A percentile compares a stretch with the other conserved stretches of the same genome.
Evolutionary conservation across 2,113 vertebrate species (phyloP).

Genomic region (Alaudala cheleensis): DNA sequence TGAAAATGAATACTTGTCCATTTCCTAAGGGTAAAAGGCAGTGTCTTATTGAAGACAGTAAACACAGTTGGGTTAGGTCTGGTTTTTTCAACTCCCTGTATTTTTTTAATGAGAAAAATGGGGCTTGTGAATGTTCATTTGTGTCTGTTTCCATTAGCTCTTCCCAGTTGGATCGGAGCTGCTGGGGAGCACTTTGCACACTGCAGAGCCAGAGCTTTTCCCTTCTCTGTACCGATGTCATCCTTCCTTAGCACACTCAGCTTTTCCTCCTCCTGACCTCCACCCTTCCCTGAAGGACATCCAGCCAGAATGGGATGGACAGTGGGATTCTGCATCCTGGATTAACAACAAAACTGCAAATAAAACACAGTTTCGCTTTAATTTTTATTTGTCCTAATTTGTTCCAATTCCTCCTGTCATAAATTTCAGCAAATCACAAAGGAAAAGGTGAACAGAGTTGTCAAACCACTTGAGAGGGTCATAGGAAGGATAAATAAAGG

Average conservation of each 20-base stretch:
- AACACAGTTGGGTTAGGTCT: neutral
- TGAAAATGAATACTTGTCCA: constrained; percentile 80
- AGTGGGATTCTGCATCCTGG: neutral
- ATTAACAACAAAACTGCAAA: neutral
- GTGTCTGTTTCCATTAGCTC: constrained; percentile 44
- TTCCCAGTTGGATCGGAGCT: neutral
- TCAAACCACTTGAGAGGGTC: neutral
- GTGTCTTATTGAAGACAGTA: constrained; percentile 60
- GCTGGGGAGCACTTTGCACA: neutral
- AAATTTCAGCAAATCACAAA: neutral
- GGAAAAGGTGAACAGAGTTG: neutral
- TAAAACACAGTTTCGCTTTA: neutral
- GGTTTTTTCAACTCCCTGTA: constrained; percentile 6
- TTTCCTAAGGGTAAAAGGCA: constrained; percentile 73
- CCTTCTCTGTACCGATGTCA: neutral
- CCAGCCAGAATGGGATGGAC: neutral
- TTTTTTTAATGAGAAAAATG: constrained; percentile 64
- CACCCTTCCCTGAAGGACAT: neutral
- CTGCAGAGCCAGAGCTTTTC: constrained; percentile 8
- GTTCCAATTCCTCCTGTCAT: neutral
- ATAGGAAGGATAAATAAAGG: neutral
- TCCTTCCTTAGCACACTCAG: neutral
- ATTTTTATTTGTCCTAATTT: neutral
- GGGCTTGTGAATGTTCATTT: constrained; percentile 29
- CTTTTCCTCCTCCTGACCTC: neutral